These are phyloP conservation scores for Porites divaricata DNA, from an alignment of 92 coral and sea anemone genomes.

Conservation along the genomic window DNA sequence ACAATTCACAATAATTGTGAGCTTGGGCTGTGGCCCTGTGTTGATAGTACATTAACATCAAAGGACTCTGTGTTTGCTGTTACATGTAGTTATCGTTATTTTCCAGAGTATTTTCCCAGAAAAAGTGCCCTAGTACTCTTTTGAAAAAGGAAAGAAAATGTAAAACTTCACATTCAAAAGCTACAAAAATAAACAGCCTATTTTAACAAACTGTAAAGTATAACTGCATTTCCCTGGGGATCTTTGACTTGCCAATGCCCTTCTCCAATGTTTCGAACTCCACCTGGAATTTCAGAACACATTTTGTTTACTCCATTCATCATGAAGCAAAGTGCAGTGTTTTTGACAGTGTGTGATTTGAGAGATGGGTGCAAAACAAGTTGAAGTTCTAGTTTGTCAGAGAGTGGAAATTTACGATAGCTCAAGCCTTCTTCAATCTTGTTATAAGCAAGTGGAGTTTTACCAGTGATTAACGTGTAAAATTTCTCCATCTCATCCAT, in stretches of 20 bases:
- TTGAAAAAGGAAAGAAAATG: background rate
- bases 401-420: slow-evolving; percentile 80
- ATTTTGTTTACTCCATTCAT: slow-evolving; percentile 71
- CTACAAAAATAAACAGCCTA: background rate
- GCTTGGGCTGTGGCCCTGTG: too few species aligned
- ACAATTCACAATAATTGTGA: too few species aligned
- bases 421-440: slow-evolving; percentile 87
- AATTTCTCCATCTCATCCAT: slow-evolving; percentile 84
- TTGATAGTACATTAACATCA: too few species aligned
- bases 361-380: slow-evolving; percentile 75
- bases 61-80: too few species aligned
- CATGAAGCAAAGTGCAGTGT: slow-evolving; percentile 79
- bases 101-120: too few species aligned
- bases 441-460: slow-evolving; percentile 76
- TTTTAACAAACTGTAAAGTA: slow-evolving; percentile 68
- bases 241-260: slow-evolving; percentile 89
- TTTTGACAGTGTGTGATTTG: slow-evolving; percentile 54
- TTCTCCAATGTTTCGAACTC: slow-evolving; percentile 78
- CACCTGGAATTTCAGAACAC: slow-evolving; percentile 87
- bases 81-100: too few species aligned
- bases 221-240: slow-evolving; percentile 80
- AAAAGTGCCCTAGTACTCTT: background rate
- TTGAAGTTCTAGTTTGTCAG: slow-evolving; percentile 78
- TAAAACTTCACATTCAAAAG: background rate
- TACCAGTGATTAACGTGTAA: slow-evolving; percentile 81